These are phyloP conservation scores for Cinclus cinclus DNA, from an alignment of 2,113 vertebrate species.

Conservation along the genomic window DNA sequence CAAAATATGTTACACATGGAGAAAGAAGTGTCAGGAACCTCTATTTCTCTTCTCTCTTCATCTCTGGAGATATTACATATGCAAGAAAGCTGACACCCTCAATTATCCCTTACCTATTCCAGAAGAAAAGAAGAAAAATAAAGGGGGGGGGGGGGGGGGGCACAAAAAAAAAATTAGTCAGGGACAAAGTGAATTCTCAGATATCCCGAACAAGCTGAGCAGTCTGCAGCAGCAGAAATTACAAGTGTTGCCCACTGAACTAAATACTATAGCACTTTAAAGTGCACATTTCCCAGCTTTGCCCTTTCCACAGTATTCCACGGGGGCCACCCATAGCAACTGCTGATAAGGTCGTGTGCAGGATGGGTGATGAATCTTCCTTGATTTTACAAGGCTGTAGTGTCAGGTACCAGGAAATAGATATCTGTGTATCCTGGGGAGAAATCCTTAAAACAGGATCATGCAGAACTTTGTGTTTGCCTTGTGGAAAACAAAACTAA, in stretches of 20 bases:
- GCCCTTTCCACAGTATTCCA: slow-evolving; percentile 59
- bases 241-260: background rate
- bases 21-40: background rate
- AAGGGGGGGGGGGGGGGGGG: fast-evolving
- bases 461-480: background rate
- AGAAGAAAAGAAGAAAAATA: background rate
- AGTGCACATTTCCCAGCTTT: slow-evolving; percentile 41
- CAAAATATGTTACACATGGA: background rate
- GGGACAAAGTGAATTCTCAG: background rate
- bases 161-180: background rate
- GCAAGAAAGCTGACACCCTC: background rate
- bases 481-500: background rate
- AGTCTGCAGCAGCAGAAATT: slow-evolving; percentile 16
- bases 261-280: slow-evolving; percentile 21
- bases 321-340: background rate
- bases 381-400: slow-evolving; percentile 23
- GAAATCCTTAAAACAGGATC: background rate
- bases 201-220: background rate
- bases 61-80: background rate
- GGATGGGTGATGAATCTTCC: slow-evolving; percentile 52
- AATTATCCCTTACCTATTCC: background rate
- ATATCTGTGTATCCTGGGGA: background rate
- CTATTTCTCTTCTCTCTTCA: background rate
- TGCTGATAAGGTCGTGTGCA: slow-evolving; percentile 59
- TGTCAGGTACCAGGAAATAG: slow-evolving; percentile 25